A percentile compares a stretch with the other conserved stretches of the same genome.
These are phyloP conservation scores for Anastrepha obliqua DNA, from an alignment of 1,140 invertebrate genomes.

Conservation along the genomic window DNA sequence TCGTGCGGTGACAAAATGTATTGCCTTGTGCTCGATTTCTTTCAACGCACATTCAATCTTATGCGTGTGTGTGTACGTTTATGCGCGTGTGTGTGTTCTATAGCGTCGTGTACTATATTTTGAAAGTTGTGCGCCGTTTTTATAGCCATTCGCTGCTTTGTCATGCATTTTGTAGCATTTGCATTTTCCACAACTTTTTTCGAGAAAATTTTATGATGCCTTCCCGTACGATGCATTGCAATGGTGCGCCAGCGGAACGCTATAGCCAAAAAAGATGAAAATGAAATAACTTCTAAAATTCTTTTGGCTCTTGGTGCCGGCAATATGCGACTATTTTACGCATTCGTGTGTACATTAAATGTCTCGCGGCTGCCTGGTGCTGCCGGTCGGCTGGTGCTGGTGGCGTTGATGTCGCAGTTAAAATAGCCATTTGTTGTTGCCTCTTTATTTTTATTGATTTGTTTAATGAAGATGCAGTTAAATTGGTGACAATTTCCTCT, in stretches of 20 bases:
- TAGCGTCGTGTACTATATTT: neutral
- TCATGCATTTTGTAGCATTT: constrained; percentile 8
- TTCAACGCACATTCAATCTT: neutral
- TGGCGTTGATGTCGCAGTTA: neutral
- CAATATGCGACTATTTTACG: neutral
- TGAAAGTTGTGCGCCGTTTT: neutral
- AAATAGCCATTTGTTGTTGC: neutral
- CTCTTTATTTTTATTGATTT: constrained; percentile 47
- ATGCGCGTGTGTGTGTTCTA: neutral
- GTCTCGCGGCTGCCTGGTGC: neutral
- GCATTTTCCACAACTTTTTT: constrained; percentile 6
- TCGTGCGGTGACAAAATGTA: no score
- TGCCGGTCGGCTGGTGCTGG: neutral
- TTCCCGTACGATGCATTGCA: neutral
- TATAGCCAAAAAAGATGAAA: neutral
- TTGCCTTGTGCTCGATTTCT: neutral
- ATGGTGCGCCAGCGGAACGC: neutral
- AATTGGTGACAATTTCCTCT: constrained; percentile 47
- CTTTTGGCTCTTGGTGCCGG: neutral
- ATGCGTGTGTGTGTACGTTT: no score
- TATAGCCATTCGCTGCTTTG: neutral
- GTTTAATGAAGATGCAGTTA: constrained; percentile 41
- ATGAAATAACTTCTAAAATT: neutral
- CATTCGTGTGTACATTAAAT: constrained; percentile 14
- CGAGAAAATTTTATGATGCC: neutral